Base-by-base conservation (phyloP, 2,797 vertebrate genomes). In the Sebastes hubbsi region DNA sequence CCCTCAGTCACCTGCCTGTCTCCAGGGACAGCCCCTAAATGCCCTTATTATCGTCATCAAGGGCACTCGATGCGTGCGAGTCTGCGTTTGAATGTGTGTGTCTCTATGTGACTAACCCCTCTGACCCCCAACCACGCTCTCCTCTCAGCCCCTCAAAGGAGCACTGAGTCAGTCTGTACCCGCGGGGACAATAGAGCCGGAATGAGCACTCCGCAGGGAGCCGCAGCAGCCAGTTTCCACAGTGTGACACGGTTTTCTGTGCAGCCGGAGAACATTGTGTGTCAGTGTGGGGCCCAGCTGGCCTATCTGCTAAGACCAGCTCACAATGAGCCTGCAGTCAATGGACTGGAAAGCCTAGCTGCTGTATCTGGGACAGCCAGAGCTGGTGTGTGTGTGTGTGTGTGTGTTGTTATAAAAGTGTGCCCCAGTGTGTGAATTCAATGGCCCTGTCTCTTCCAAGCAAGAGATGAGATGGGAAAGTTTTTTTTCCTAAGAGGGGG, bases 31-130 rank as follows among this genome's bases (percentile, higher is more conserved):
- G 84, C 90, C 91, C 86, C 89, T 94, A 95, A 95, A 95, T 94
- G 92, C 92, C 94, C 94, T 94, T 91, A 94, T 95, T 95, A 94
- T 92, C 84, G 16, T 90, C 93, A 94, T 94, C 93, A 94, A 95
- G 94, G 94, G 92, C 92, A 87, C 84, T 88, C 78, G 8, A 46
- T 72, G 78, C 87, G 86, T 80, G 55, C 61, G 49, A 38, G 58
- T 72, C 42, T 42, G 75, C 68, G 62, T 75, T 58, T 72, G 75
- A 49, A 58, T 69, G 34, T 20, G 66, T 36, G 69, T 79, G 83
- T 36, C 49, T 87, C 22, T 85, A 42, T 90, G 74, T 86, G 86
- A 86, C 80, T 90, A 88, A 90, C 87, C 89, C 87, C 86, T 73
- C 52, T 90, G 90, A 91, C 90, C 88, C 84, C 67, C 58, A 69